A percentile compares a stretch with the other conserved stretches of the same genome.
phyloP scores from a whole-genome alignment of 2,113 vertebrate genomes.

The Cyanistes caeruleus region DNA sequence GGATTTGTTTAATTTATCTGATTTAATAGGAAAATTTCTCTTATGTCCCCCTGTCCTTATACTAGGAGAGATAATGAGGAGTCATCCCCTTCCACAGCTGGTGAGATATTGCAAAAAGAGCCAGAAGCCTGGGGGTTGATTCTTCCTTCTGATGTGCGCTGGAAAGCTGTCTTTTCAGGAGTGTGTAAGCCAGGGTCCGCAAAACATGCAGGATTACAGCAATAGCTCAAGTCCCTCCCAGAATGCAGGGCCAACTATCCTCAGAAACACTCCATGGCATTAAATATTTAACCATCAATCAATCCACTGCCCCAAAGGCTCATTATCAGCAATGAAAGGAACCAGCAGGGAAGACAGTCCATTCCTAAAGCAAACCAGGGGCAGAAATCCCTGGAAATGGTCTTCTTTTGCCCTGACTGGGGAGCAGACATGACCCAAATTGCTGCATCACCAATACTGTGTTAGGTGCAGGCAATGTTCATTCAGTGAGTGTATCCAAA shows the following conservation, averaged over 20 bases:
- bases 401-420: neutral
- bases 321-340: neutral
- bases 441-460: neutral
- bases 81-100: neutral
- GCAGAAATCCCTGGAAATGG: neutral
- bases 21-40: neutral
- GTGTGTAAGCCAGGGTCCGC: neutral
- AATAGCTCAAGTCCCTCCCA: neutral
- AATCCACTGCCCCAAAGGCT: neutral
- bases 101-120: neutral
- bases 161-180: neutral
- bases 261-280: neutral
- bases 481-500: neutral
- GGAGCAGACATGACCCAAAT: neutral
- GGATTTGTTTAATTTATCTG: neutral
- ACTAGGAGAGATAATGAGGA: neutral
- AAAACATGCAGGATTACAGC: neutral
- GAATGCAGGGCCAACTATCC: neutral
- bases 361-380: neutral
- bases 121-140: neutral
- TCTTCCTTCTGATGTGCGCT: too few species aligned
- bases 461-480: fast-evolving
- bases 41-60: neutral
- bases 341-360: neutral
- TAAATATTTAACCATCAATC: neutral